These are phyloP conservation scores for Pogona vitticeps DNA, from an alignment of 2,113 vertebrate genomes.

Conservation along the genomic window DNA sequence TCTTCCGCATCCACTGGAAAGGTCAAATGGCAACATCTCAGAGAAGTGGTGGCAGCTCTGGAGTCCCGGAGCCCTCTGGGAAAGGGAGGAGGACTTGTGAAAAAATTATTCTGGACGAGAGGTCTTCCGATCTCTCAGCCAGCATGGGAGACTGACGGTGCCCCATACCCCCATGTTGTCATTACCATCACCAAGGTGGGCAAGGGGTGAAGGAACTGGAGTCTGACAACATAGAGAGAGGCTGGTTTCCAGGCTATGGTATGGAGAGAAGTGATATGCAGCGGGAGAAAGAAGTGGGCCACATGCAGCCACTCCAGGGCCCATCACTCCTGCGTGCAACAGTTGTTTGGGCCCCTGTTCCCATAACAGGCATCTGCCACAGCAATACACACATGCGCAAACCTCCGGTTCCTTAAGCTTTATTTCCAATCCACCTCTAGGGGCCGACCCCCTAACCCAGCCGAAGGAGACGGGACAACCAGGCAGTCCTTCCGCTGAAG, in stretches of 20 bases:
- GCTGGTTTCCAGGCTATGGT: background rate
- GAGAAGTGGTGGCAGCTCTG: background rate
- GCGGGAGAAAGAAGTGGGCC: background rate
- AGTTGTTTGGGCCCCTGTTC: background rate
- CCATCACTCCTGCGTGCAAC: background rate
- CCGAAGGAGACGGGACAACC: background rate
- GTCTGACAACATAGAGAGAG: background rate
- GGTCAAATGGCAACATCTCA: background rate
- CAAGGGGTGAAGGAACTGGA: background rate
- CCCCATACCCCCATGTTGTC: background rate
- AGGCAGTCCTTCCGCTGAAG: background rate
- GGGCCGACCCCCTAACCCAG: background rate
- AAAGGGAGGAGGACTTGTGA: background rate
- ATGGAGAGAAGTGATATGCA: background rate
- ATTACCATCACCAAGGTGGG: background rate
- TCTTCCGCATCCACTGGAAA: background rate
- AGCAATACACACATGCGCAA: background rate
- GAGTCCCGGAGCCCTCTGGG: background rate
- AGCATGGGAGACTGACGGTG: no score
- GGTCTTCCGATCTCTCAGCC: no score
- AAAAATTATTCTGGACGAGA: no score
- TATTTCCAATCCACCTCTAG: conserved; percentile 12
- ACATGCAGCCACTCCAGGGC: background rate
- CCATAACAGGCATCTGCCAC: background rate
- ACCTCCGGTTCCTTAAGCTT: background rate